phyloP scores from a whole-genome alignment of 2,797 vertebrate genomes.

The Amblyraja radiata region DNA sequence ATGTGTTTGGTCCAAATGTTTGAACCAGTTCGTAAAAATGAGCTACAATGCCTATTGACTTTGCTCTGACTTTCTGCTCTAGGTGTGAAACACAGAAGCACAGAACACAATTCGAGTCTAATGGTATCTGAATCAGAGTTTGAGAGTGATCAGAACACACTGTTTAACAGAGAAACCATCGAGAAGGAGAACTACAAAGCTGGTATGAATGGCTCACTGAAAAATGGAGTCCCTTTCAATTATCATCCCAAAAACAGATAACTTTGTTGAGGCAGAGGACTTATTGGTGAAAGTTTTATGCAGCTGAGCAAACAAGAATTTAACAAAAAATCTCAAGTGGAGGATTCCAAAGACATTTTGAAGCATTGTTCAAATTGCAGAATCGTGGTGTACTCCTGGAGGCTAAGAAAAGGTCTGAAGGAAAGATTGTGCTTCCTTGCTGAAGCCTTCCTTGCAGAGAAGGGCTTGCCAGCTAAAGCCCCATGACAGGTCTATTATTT shows the following conservation, averaged over 20 bases:
- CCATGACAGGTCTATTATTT: not conserved
- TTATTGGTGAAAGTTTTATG: not conserved
- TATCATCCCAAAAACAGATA: constrained; percentile 63
- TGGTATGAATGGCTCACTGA: constrained; percentile 54
- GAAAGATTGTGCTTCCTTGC: not conserved
- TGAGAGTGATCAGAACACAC: constrained; percentile 81
- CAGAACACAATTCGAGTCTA: constrained; percentile 84
- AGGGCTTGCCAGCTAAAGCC: not conserved
- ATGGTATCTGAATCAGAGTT: constrained; percentile 90
- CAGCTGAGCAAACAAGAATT: not conserved
- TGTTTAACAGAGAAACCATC: constrained; percentile 68
- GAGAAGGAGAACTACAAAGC: constrained; percentile 58
- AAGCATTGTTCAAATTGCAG: not conserved
- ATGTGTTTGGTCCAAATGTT: not conserved
- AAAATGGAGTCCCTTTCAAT: constrained; percentile 66
- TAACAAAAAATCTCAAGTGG: not conserved
- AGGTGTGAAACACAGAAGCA: constrained; percentile 86
- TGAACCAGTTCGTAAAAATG: not conserved
- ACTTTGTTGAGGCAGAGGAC: constrained; percentile 34
- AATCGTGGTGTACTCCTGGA: constrained; percentile 2
- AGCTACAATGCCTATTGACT: not conserved
- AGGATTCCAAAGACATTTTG: not conserved
- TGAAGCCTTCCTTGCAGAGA: not conserved
- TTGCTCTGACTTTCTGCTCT: constrained; percentile 5
- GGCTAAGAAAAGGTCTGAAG: not conserved